Conservation (phyloP, 2,888 invertebrate genomes). For the Koerneria pararmatus region DNA sequence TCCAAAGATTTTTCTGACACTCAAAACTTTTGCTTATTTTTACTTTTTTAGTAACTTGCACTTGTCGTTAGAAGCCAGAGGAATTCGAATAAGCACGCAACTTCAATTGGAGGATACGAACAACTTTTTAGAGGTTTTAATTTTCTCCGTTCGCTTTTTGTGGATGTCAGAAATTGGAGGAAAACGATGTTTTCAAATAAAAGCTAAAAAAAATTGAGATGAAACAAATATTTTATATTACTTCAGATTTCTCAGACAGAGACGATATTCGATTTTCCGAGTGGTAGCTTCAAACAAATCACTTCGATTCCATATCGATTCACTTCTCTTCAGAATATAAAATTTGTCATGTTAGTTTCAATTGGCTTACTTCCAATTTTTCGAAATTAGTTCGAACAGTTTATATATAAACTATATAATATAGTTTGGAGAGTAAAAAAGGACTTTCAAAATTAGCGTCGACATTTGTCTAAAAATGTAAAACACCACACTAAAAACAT, state of each 20-base stretch:
- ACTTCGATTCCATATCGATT: conserved; percentile 19
- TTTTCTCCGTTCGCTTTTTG: neutral
- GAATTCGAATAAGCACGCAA: conserved; percentile 12
- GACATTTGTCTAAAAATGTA: no score
- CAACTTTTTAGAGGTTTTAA: conserved; percentile 13
- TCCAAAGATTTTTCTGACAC: conserved; percentile 1
- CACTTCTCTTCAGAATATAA: conserved; percentile 5
- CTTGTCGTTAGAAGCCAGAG: conserved; percentile 2
- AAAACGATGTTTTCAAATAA: neutral
- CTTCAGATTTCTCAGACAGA: conserved; percentile 36
- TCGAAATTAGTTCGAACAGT: no score
- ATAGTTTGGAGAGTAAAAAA: no score
- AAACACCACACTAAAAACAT: no score
- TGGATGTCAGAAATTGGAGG: neutral
- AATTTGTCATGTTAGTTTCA: conserved; percentile 6
- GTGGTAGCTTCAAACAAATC: conserved; percentile 13
- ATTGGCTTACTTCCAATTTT: neutral
- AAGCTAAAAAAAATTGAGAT: neutral
- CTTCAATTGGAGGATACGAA: conserved; percentile 8
- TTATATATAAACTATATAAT: no score
- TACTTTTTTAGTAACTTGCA: conserved; percentile 17
- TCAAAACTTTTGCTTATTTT: no score
- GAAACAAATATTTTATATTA: neutral
- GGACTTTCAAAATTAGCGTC: no score
- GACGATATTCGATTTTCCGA: conserved; percentile 26